A percentile compares a stretch with the other conserved stretches of the same genome.
Conservation (phyloP, 2,888 invertebrate genomes). For the Spisula solida region DNA sequence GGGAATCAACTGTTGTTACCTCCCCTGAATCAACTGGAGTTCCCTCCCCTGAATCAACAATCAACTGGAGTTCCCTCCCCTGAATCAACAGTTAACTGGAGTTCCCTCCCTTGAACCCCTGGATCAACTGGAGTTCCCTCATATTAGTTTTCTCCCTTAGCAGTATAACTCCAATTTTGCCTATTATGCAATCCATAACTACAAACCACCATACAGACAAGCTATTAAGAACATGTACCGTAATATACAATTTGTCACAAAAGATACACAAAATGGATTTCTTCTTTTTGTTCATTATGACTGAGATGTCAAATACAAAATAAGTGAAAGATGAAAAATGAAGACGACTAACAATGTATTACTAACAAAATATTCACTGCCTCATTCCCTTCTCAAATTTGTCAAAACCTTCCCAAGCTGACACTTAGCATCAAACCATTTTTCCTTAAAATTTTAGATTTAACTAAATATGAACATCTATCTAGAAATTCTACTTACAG, state of each 20-base stretch:
- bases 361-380: no score
- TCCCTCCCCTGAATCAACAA: neutral
- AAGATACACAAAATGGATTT: neutral
- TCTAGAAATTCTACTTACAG: no score
- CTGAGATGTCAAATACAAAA: neutral
- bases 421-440: no score
- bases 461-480: no score
- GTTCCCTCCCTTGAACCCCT: neutral
- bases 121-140: neutral
- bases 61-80: neutral
- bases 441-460: no score
- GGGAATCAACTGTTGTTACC: no score
- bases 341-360: no score
- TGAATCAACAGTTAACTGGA: neutral
- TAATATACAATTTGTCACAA: neutral
- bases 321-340: no score
- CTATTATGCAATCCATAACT: neutral
- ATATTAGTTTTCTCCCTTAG: neutral
- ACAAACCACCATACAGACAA: neutral
- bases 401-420: no score
- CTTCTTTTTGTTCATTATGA: conserved; percentile 3
- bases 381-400: no score
- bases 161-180: neutral
- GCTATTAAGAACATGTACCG: neutral
- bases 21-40: neutral